These are phyloP conservation scores for Neotoxoptera formosana DNA, from an alignment of 1,140 invertebrate species.

Conservation along the genomic window DNA sequence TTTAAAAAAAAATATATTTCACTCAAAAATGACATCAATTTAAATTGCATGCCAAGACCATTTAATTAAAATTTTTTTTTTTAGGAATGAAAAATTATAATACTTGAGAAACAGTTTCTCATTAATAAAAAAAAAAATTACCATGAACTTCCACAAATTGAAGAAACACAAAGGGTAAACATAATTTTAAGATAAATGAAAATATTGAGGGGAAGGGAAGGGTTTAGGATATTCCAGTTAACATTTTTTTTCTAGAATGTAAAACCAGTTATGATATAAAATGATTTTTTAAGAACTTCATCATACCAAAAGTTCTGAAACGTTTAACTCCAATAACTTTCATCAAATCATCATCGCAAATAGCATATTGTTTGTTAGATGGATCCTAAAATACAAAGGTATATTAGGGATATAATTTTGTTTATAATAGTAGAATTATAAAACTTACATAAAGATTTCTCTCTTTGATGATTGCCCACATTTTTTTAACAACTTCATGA, in stretches of 20 bases:
- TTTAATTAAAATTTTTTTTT: slow-evolving; percentile 14
- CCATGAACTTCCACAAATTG: slow-evolving; percentile 37
- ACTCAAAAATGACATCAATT: slow-evolving; percentile 43
- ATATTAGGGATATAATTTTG: neutral
- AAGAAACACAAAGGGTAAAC: slow-evolving; percentile 24
- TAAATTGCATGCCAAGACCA: slow-evolving; percentile 31
- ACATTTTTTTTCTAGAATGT: neutral
- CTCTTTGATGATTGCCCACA: slow-evolving; percentile 93
- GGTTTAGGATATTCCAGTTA: slow-evolving; percentile 2
- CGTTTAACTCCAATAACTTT: slow-evolving; percentile 90
- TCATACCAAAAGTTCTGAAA: slow-evolving; percentile 93
- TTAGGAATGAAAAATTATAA: slow-evolving; percentile 57
- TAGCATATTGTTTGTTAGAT: slow-evolving; percentile 92
- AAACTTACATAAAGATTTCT: slow-evolving; percentile 80
- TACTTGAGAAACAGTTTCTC: slow-evolving; percentile 47
- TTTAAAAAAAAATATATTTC: slow-evolving; percentile 31
- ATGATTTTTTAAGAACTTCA: slow-evolving; percentile 92
- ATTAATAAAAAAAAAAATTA: slow-evolving; percentile 40
- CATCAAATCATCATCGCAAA: slow-evolving; percentile 89
- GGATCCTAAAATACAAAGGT: slow-evolving; percentile 72
- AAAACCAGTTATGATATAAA: slow-evolving; percentile 68
- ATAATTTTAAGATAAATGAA: slow-evolving; percentile 31
- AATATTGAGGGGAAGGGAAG: neutral
- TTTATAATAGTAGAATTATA: neutral
- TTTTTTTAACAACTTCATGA: slow-evolving; percentile 91